A percentile compares a stretch with the other conserved stretches of the same genome.
Evolutionary conservation across 2,888 invertebrate species (phyloP).

Genomic region (Byasa hedistus): DNA sequence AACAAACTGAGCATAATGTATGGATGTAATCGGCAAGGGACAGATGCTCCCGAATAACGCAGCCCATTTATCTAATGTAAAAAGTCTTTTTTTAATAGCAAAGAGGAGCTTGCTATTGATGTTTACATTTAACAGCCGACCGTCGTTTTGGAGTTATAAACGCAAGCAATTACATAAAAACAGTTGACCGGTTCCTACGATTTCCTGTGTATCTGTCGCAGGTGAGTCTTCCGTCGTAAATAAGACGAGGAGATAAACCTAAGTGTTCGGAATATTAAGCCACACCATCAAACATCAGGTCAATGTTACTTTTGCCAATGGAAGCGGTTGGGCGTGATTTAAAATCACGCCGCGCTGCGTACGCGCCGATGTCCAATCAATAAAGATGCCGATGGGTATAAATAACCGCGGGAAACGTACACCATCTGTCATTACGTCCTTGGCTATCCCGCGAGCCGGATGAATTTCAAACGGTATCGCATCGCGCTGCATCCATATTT

Average conservation of each 20-base stretch:
- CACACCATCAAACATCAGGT: constrained; percentile 50
- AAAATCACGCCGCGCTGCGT: constrained; percentile 43
- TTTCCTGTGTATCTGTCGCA: constrained; percentile 62
- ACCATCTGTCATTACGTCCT: constrained; percentile 53
- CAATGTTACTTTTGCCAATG: constrained; percentile 63
- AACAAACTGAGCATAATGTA: constrained; percentile 79
- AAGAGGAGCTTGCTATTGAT: constrained; percentile 70
- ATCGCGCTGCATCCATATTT: constrained; percentile 32
- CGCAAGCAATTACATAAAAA: constrained; percentile 67
- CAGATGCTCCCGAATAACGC: constrained; percentile 78
- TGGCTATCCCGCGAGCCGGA: constrained; percentile 37
- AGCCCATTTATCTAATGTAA: constrained; percentile 78
- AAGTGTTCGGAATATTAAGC: constrained; percentile 47
- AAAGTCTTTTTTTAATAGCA: constrained; percentile 79
- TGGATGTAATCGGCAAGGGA: constrained; percentile 76
- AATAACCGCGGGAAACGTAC: constrained; percentile 47
- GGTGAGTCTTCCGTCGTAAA: constrained; percentile 47
- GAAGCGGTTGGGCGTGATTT: constrained; percentile 63
- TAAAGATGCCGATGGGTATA: constrained; percentile 55
- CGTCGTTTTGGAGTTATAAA: constrained; percentile 72
- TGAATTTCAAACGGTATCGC: constrained; percentile 36
- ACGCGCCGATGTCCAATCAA: constrained; percentile 60
- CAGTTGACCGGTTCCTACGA: constrained; percentile 60
- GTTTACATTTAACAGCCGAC: constrained; percentile 69
- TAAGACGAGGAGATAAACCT: constrained; percentile 40